Evolutionary conservation across 2,113 vertebrate genomes (phyloP), one percentile per base, ranked within the genome.

Genomic region (Tetrao urogallus): DNA sequence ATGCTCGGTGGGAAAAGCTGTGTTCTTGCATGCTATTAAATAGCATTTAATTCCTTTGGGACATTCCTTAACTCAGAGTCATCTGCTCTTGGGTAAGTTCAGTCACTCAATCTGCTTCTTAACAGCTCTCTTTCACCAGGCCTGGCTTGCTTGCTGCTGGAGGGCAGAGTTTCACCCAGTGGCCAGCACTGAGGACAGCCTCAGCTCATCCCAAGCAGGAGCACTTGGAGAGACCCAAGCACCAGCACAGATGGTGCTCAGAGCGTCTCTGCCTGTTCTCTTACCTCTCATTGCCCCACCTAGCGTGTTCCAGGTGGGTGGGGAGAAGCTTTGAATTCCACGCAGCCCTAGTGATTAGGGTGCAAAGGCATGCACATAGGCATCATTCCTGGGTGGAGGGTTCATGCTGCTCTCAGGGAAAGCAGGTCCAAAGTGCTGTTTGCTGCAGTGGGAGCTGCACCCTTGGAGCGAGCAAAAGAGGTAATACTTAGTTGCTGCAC

Each of bases 241-340:
- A 27, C 10, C 38, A 25, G 47, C 48, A 11, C 64, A 30, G 56
- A 18, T 19, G 16, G 1, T 57, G 7, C 79, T 91, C 66, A 38
- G 34, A 54, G 52, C 64, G 90, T 10, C 19, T 85, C 38, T 88
- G 69, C 71, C 67, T 52, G 65, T 64, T 74, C 70, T 60, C 43
- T 25, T 87, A 72, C 78, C 66, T 92, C 4, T 0, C 5, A 1
- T 18, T 79, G 89, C 91, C 89, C 63, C 64, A 87, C 89, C 91
- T 93, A 58, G 48, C 1, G 0, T 73, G 69, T 94, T 81, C 79
- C 80, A 91, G 32, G 17, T 94, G 90, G 85, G 93, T 86, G 94
- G 36, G 66, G 88, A 91, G 40, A 28, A 7, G 1, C 67, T 90
- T 91, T 48, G 74, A 90, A 95, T 97, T 90, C 93, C 95, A 45